Evolutionary conservation across 2,113 vertebrate species (phyloP).

Genomic region (Desmodus rotundus): DNA sequence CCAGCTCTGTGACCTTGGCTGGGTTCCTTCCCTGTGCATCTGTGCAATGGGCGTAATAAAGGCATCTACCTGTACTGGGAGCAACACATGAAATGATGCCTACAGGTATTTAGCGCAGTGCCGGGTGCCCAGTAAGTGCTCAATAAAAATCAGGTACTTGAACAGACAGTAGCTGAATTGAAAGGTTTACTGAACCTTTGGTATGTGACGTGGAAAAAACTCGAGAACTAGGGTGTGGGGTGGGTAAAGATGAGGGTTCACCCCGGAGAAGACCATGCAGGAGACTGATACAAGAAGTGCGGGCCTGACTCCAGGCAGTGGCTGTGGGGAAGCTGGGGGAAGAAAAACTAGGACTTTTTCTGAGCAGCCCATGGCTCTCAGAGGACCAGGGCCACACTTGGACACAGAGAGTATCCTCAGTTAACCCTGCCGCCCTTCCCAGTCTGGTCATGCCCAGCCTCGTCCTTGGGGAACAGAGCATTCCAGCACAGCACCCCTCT

Average conservation of each 20-base stretch:
- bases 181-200: not conserved
- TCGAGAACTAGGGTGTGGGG: not conserved
- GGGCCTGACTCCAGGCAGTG: not conserved
- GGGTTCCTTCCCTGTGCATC: not conserved
- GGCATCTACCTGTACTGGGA: not conserved
- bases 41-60: not conserved
- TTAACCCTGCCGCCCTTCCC: rapidly evolving
- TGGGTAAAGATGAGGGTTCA: not conserved
- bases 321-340: not conserved
- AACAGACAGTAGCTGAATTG: not conserved
- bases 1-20: too few relatives aligned
- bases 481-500: not conserved
- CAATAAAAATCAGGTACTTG: not conserved
- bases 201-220: not conserved
- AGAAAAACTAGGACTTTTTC: not conserved
- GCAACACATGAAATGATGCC: not conserved
- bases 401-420: not conserved
- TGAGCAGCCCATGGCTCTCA: not conserved
- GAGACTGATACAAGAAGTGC: not conserved
- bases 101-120: not conserved
- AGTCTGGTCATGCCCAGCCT: not conserved
- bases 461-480: not conserved
- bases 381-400: not conserved
- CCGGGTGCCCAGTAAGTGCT: not conserved
- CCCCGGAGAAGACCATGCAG: not conserved